Base-by-base conservation (phyloP, 1,140 invertebrate genomes). In the Sminthurinus signatus region DNA sequence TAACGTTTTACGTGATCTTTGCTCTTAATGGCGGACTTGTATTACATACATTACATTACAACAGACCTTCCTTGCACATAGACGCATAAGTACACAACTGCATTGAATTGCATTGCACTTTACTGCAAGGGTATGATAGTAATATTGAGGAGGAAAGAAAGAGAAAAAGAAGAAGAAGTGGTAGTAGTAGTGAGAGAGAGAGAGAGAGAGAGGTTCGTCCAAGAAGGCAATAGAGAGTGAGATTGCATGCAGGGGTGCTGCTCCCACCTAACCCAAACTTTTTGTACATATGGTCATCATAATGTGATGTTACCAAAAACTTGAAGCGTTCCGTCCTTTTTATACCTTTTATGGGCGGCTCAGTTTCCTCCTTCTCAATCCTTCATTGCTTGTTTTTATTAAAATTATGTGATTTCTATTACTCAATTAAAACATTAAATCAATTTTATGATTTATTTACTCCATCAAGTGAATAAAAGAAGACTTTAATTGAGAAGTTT, bases 1-100 rank as follows among this genome's bases (percentile, higher is more conserved):
- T 62, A 63, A 56, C 46, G 56, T 62, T 67, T 62, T 67, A 67
- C 65, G 65, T 67, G 65, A 67, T 67, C 65, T 67, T 67, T 67
- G 65, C 65, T 63, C 65, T 67, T 67, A 67, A 67, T 67, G 65
- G 65, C 60, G 36, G 60, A 62, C 65, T 63, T 67, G 63, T 62
- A 59, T 63, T 54, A 21, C 29, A 42, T 67, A 67, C 59, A 59
- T 63, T 54, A 21, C 29, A 42, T 63, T 19, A 52, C 50, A 29
- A 4, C 8, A 29, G 2, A 28, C 25, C 15, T 36, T 5, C 15
- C 5, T 36, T 36, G 32, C 32, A 36, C 32, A 36, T 15, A 36
- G 5, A 36, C 32, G 15, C 32, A 36, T 15, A 36, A 36, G 15
- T n/a, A n/a, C n/a, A n/a, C n/a, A 8, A 25, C 8, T 21, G 44